Evolutionary conservation across 2,797 vertebrate genomes (phyloP), one percentile per base, ranked within the genome.

Genomic region (Helostoma temminkii): DNA sequence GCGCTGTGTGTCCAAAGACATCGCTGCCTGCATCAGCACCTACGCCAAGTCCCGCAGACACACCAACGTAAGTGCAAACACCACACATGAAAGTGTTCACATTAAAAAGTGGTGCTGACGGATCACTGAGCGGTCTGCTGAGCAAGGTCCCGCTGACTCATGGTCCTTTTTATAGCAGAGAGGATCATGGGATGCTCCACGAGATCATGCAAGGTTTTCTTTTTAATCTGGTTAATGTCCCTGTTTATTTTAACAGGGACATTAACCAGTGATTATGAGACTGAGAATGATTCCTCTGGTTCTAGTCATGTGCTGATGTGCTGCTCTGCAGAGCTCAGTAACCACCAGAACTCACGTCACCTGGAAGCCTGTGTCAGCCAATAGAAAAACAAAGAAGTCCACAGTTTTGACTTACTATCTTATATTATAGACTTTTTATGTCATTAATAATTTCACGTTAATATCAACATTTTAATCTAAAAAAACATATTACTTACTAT

Each of bases 1-100:
- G 67, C 95, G 96, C 82, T 98, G 97, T 19, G 96, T 96, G 69
- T 97, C 96, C 93, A 97, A 96, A 94, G 95, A 95, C 65, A 97
- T 98, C 8, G 93, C 95, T 45, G 87, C 95, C 83, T 98, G 97
- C 92, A 96, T 97, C 92, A 98, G 95, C 94, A 98, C 96, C 50
- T 96, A 96, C 1, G 92, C 95, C 81, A 98, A 98, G 93, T 95
- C 96, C 83, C 96, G 96, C 74, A 93, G 91, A 74, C 95, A 96
- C 71, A 91, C 94, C 2, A 95, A 92, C 1, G 97, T 98, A 75
- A 96, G 96, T 96, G 32, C 39, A 30, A 37, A 45, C 37, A 4
- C 1, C 9, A 0, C 6, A 9, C 61, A 41, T 5, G 19, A 47
- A 30, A 30, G 1, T 30, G 21, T 18, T 24, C 43, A 49, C 56